These are phyloP conservation scores for Pluvialis apricaria DNA, from an alignment of 2,113 vertebrate genomes.

Conservation along the genomic window DNA sequence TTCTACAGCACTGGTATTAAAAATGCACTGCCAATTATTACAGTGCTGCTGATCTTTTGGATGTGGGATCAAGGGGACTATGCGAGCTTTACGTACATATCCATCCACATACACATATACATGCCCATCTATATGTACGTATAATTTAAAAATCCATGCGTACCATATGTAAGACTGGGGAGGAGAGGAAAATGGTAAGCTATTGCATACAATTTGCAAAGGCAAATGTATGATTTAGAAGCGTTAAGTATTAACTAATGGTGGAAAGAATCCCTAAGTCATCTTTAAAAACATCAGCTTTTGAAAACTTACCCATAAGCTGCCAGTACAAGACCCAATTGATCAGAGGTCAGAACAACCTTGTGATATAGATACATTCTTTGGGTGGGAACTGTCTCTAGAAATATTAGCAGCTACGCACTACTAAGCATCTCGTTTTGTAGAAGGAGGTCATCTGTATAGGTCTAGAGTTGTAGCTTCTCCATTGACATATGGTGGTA, in stretches of 20 bases:
- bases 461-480: background rate
- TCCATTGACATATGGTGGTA: background rate
- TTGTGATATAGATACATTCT: background rate
- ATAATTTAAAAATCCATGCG: background rate
- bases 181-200: background rate
- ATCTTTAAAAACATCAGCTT: background rate
- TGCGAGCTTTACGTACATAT: background rate
- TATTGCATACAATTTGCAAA: background rate
- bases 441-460: background rate
- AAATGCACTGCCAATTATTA: background rate
- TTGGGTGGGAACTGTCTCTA: background rate
- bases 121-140: background rate
- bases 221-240: background rate
- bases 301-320: background rate
- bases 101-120: background rate
- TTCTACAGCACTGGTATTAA: background rate
- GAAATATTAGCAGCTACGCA: background rate
- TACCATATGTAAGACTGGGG: background rate
- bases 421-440: background rate
- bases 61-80: background rate
- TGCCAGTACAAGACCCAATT: background rate
- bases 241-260: background rate
- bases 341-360: background rate
- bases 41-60: background rate
- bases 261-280: background rate